Evolutionary conservation across 2,888 invertebrate genomes (phyloP).

Genomic region (Microctonus aethiopoides): DNA sequence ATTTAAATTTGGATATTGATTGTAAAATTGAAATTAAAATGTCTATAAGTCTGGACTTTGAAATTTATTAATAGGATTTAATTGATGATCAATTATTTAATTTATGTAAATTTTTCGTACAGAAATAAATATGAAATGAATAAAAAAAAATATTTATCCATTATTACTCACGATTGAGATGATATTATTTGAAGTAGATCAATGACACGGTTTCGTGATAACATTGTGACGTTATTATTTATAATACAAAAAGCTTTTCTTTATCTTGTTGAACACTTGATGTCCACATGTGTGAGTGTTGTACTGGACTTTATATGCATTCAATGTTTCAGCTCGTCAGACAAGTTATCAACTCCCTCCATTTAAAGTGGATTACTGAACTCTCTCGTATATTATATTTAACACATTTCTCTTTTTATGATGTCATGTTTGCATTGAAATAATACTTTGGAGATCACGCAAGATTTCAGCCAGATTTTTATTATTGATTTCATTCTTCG

Average conservation of each 20-base stretch:
- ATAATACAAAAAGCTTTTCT: background rate
- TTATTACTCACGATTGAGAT: constrained; percentile 75
- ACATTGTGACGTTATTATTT: constrained; percentile 60
- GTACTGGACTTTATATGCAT: background rate
- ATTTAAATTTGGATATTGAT: too few species aligned
- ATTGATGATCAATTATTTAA: too few species aligned
- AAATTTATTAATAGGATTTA: too few species aligned
- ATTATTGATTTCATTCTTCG: too few species aligned
- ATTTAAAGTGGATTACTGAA: background rate
- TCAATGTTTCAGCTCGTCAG: background rate
- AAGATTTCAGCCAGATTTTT: too few species aligned
- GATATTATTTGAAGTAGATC: constrained; percentile 76
- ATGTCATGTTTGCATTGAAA: background rate
- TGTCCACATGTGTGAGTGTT: background rate
- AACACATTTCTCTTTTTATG: background rate
- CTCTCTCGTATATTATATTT: background rate
- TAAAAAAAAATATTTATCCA: too few species aligned
- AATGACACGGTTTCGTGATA: constrained; percentile 72
- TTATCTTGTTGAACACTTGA: background rate
- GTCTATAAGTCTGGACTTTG: too few species aligned
- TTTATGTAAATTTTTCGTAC: too few species aligned
- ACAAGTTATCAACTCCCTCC: background rate
- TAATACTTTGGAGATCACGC: too few species aligned
- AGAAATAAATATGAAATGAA: too few species aligned
- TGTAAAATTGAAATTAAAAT: background rate